phyloP scores from a whole-genome alignment of 2,888 invertebrate genomes.

The Tryphoninae sp. region DNA sequence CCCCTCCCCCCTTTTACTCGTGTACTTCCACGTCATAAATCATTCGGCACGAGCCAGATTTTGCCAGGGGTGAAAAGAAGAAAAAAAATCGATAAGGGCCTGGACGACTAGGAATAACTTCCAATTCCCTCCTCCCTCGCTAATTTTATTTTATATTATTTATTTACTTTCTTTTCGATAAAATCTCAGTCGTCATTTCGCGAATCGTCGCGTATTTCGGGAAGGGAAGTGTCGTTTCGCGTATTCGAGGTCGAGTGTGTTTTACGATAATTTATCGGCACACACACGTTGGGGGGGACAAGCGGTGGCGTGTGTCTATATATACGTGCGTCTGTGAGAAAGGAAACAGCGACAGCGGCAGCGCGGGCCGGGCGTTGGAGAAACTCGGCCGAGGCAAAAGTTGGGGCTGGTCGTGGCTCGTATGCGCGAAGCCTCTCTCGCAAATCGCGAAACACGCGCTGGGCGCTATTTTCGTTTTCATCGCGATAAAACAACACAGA shows the following conservation, averaged over 20 bases:
- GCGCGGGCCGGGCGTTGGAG: constrained; percentile 9
- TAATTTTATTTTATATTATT: not conserved
- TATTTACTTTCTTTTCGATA: not conserved
- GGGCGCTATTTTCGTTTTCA: not conserved
- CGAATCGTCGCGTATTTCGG: not conserved
- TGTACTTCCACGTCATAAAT: constrained; percentile 14
- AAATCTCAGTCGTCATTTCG: constrained; percentile 6
- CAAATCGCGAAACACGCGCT: constrained; percentile 41
- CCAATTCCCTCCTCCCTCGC: not conserved
- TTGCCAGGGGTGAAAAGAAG: not conserved
- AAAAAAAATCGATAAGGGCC: not conserved
- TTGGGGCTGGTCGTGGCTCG: constrained; percentile 59
- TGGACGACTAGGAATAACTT: not conserved
- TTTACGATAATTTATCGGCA: constrained; percentile 58
- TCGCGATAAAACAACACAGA: not conserved
- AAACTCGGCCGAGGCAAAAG: constrained; percentile 42
- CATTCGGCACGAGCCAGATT: constrained; percentile 33
- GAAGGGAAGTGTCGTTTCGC: not conserved
- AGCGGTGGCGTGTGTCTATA: not conserved
- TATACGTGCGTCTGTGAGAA: constrained; percentile 31
- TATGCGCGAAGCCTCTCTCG: constrained; percentile 12
- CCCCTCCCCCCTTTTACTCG: not conserved
- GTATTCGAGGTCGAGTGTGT: constrained; percentile 17
- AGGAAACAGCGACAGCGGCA: constrained; percentile 42
- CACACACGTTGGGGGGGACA: constrained; percentile 29